Percentiles rank a stretch among this genome's conserved stretches.
These are phyloP conservation scores for Leiothrix lutea DNA, from an alignment of 2,113 vertebrate species.

Conservation along the genomic window DNA sequence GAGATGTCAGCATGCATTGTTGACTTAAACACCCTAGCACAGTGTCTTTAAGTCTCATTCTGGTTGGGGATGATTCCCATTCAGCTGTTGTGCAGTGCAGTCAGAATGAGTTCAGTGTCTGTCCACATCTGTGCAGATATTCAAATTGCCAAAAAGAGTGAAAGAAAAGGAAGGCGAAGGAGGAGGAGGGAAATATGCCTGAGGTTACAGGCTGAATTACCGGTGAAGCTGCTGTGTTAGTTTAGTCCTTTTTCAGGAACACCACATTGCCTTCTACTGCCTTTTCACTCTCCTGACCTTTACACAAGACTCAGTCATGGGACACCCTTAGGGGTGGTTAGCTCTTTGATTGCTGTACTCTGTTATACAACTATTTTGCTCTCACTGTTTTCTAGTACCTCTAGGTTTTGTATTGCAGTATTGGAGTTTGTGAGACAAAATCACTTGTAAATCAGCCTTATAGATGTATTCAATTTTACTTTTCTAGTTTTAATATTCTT, in stretches of 20 bases:
- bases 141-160: background rate
- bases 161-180: background rate
- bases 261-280: background rate
- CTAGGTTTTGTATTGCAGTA: background rate
- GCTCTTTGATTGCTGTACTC: background rate
- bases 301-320: background rate
- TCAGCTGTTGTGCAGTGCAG: background rate
- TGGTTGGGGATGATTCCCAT: background rate
- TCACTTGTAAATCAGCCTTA: background rate
- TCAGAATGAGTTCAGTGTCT: background rate
- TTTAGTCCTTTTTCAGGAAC: background rate
- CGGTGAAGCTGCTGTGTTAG: background rate
- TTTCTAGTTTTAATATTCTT: background rate
- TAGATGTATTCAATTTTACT: background rate
- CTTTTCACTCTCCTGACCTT: background rate
- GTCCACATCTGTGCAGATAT: background rate
- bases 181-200: background rate
- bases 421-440: background rate
- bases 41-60: background rate
- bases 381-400: background rate
- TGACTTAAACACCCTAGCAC: background rate
- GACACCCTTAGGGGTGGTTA: background rate
- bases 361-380: background rate
- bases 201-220: background rate
- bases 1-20: background rate